Conservation (phyloP, 2,888 invertebrate species). For the Siphlonurus alternatus region DNA sequence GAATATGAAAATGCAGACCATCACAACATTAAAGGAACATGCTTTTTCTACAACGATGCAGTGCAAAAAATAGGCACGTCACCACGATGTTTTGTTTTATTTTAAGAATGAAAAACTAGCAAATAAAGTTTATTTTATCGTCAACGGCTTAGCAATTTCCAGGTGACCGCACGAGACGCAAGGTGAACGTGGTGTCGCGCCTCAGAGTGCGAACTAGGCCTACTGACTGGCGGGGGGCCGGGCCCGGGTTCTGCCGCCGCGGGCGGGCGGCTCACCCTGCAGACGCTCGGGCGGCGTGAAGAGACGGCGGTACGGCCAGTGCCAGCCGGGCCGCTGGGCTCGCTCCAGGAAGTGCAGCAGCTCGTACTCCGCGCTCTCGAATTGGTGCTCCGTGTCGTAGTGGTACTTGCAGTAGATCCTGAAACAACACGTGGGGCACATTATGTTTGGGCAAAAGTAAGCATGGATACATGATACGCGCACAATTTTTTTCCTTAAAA, state of each 20-base stretch:
- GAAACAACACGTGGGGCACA: constrained; percentile 12
- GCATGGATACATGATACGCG: constrained; percentile 23
- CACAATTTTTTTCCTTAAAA: neutral
- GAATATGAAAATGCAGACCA: neutral
- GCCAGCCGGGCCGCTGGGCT: constrained; percentile 68
- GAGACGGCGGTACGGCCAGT: constrained; percentile 55
- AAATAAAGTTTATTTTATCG: too few species aligned
- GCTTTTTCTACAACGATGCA: neutral
- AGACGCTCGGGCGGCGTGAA: constrained; percentile 47
- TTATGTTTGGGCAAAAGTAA: neutral
- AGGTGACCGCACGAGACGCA: neutral
- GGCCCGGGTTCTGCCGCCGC: neutral
- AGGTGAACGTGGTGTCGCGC: neutral
- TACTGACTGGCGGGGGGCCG: constrained; percentile 1
- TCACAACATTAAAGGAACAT: neutral
- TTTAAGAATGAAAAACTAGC: too few species aligned
- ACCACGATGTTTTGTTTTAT: too few species aligned
- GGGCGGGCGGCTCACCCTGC: neutral
- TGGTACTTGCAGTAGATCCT: constrained; percentile 33
- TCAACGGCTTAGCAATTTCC: too few species aligned
- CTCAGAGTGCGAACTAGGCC: constrained; percentile 1
- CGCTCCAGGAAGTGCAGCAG: constrained; percentile 61
- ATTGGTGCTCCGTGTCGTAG: constrained; percentile 44
- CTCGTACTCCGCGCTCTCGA: constrained; percentile 56
- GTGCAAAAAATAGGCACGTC: neutral